Percentiles rank a stretch among this genome's conserved stretches.
Conservation (phyloP, 2,888 invertebrate genomes). For the Spatulosminthurus flaviceps region DNA sequence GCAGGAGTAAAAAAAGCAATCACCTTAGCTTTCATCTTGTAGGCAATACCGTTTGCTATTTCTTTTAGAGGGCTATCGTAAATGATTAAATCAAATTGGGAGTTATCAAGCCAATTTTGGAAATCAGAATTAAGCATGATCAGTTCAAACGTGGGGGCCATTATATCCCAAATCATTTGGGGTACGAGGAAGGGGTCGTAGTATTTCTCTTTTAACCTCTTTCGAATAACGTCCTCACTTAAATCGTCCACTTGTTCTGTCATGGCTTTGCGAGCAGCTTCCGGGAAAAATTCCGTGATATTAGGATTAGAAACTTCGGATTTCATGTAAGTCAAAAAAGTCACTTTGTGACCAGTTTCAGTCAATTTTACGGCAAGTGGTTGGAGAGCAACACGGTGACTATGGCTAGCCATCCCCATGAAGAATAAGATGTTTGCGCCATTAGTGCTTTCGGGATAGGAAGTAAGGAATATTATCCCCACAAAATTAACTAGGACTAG, state of each 20-base stretch:
- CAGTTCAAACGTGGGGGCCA: not conserved
- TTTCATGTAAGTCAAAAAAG: not conserved
- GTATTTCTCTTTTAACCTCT: not conserved
- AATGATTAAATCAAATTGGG: conserved; percentile 23
- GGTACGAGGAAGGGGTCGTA: not conserved
- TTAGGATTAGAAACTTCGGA: not conserved
- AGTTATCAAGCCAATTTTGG: not conserved
- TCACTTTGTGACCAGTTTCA: conserved; percentile 11
- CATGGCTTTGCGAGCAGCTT: not conserved
- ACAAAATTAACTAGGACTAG: too few relatives aligned
- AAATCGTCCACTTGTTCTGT: not conserved
- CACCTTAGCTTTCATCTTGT: conserved; percentile 1
- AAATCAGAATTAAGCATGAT: not conserved
- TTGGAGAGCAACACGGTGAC: not conserved
- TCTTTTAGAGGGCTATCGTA: not conserved
- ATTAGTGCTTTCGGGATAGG: not conserved
- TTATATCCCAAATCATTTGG: not conserved
- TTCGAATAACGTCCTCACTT: not conserved
- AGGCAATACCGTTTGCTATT: not conserved
- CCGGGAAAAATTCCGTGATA: conserved; percentile 5
- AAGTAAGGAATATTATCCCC: too few relatives aligned
- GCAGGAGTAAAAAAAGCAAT: not conserved
- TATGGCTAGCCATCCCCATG: not conserved
- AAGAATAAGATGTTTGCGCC: conserved; percentile 18
- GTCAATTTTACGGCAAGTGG: not conserved